Base-by-base conservation (phyloP, 2,888 invertebrate genomes). In the Scaptomyza reducta region DNA sequence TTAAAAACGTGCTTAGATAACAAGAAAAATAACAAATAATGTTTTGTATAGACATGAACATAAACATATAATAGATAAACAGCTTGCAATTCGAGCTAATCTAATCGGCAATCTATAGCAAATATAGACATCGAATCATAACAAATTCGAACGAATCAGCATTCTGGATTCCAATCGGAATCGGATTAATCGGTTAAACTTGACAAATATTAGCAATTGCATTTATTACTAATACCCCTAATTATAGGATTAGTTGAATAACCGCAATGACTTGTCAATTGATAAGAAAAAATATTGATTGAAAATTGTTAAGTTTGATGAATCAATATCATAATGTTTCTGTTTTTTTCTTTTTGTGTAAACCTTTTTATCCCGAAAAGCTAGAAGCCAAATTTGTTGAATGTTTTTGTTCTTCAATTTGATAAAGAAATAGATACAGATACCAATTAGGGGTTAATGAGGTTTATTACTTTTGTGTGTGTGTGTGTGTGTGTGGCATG, bases 381-480 rank as follows among this genome's bases (percentile, higher is more conserved):
- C 38, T 41, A 31, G 31, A 6, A 3, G 29, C 49, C 45, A 51
- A 40, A 50, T 31, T 27, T 13, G 10, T 16, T 40, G 66, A 57
- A 35, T 13, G 16, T 0, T 41, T 16, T 31, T 9, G n/a, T 4
- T 7, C 6, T 49, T 73, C 55, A 47, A 18, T 49, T 50, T 55
- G 86, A 81, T 82, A 85, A 87, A 57, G 41, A 59, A 14, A 22
- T 1, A 35, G 18, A 22, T 29, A 45, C n/a, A 49, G 14, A 50
- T n/a, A 10, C 38, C 50, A 62, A 63, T 74, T 61, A 44, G 49
- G 31, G 47, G 61, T 40, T 55, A 66, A 78, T 70, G 61, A 60
- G 70, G 56, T 68, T 53, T 61, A 58, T 42, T 46, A 35, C 54
- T 31, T 31, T 6, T 31, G 7, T n/a, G 51, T 60, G 49, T 22